Base-by-base conservation (phyloP, 37 sponge, comb jelly and placozoan species). In the Oopsacas minuta region DNA sequence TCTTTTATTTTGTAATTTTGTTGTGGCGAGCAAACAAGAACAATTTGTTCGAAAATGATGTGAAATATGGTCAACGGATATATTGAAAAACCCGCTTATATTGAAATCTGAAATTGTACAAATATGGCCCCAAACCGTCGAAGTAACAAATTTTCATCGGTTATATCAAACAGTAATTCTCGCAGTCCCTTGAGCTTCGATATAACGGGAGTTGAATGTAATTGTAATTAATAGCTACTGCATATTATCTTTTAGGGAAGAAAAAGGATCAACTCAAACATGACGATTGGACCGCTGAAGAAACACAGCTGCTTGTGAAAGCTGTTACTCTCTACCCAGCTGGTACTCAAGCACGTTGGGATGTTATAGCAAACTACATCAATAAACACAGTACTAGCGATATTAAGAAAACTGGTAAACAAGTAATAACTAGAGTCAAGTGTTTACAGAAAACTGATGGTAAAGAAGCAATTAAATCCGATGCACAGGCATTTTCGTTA, bases 261-360 rank as follows among this genome's bases (percentile, higher is more conserved):
- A 36, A 84, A n/a, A 84, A 39, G 52, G 85, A 38, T 23, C 5
- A 32, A 3, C 15, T 81, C 7, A 52, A 36, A 42, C n/a, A 83
- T 7, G 75, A 37, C 5, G 82, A 52, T 1, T 94, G 95, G 95
- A 83, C 82, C 34, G 35, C 81, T n/a, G 92, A 92, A 35, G 95
- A 97, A 37, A 85, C 87, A 28, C 86, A 92, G 52, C 83, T 97
- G 28, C 85, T 97, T 25, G 90, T 97, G 0, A 97, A 97, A 52
- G 99, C 94, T 32, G 99, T 97, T 0, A 90, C 85, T n/a, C 61
- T 90, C 35, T 90, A 88, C 39, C 99, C 99, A 0, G 90, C 96
- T 36, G 99, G 99, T 0, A 97, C 99, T 36, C 87, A 87, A 0
- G 88, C 88, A 42, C 90, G 93, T 81, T 92, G 93, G 93, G 91